phyloP scores from a whole-genome alignment of 2,113 vertebrate genomes.

The Alethe diademata region DNA sequence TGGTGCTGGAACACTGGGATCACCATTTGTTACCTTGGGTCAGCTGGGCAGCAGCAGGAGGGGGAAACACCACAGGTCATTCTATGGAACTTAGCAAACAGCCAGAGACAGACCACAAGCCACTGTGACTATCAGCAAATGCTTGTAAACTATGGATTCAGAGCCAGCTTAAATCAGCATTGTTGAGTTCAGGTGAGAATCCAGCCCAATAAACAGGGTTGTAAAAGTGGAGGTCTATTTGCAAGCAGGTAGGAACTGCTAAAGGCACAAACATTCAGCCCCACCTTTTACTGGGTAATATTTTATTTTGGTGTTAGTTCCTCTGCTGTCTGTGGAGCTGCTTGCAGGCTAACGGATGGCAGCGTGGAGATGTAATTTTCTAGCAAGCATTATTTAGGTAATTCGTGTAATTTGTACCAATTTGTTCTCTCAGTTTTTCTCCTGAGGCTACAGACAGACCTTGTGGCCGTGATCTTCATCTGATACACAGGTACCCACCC shows the following conservation, averaged over 20 bases:
- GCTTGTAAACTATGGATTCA: background rate
- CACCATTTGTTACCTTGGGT: background rate
- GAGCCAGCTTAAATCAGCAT: background rate
- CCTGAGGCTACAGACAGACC: background rate
- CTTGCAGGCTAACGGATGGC: background rate
- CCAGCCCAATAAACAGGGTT: background rate
- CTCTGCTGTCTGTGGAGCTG: background rate
- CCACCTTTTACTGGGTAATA: background rate
- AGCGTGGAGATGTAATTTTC: background rate
- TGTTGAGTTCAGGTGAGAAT: background rate
- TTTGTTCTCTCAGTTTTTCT: background rate
- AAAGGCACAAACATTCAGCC: background rate
- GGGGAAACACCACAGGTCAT: background rate
- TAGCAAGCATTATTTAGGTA: background rate
- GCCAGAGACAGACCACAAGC: background rate
- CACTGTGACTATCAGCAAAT: background rate
- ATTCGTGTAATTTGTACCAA: conserved; percentile 15
- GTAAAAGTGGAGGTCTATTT: background rate
- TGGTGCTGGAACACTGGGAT: background rate
- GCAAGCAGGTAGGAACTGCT: background rate
- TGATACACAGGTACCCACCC: background rate
- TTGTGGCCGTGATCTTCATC: background rate
- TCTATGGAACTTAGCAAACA: background rate
- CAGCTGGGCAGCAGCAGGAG: background rate
- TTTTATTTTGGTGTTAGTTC: background rate